A percentile compares a stretch with the other conserved stretches of the same genome.
These are phyloP conservation scores for Percopsis omiscomaycus DNA, from an alignment of 2,797 vertebrate genomes.

Conservation along the genomic window DNA sequence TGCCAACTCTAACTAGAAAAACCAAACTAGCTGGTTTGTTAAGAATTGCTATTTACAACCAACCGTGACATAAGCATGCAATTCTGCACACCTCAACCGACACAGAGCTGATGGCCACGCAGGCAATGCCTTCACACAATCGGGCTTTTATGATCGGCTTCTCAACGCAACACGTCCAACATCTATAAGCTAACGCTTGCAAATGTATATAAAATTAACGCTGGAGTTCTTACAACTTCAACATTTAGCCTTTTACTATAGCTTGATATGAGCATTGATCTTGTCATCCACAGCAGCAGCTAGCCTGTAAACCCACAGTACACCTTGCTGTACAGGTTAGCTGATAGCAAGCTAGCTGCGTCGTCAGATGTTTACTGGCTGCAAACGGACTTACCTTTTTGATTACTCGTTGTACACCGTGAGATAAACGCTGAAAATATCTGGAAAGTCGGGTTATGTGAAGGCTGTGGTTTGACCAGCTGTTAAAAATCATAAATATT, in stretches of 20 bases:
- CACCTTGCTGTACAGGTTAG: slow-evolving; percentile 52
- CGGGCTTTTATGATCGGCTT: slow-evolving; percentile 55
- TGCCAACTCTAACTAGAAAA: too few species aligned
- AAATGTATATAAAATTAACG: background rate
- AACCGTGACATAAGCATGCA: background rate
- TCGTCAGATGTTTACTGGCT: slow-evolving; percentile 36
- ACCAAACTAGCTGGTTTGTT: too few species aligned
- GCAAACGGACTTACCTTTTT: slow-evolving; percentile 43
- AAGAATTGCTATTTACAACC: too few species aligned
- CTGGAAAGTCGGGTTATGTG: background rate
- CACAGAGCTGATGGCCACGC: slow-evolving; percentile 54
- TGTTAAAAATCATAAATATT: slow-evolving; percentile 13
- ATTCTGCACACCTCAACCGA: background rate
- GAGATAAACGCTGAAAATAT: background rate
- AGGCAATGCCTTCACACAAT: slow-evolving; percentile 58
- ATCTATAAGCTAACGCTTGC: background rate
- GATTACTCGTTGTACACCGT: slow-evolving; percentile 6
- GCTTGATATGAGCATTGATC: background rate
- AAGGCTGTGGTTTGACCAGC: background rate
- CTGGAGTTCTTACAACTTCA: too few species aligned
- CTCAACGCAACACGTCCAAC: slow-evolving; percentile 11
- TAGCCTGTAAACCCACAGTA: slow-evolving; percentile 32
- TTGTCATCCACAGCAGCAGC: background rate
- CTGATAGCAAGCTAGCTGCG: slow-evolving; percentile 52
- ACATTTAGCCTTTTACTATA: background rate